Percentiles rank a stretch among this genome's conserved stretches.
Evolutionary conservation across 2,797 vertebrate genomes (phyloP).

Genomic region (Sylvilagus floridanus): DNA sequence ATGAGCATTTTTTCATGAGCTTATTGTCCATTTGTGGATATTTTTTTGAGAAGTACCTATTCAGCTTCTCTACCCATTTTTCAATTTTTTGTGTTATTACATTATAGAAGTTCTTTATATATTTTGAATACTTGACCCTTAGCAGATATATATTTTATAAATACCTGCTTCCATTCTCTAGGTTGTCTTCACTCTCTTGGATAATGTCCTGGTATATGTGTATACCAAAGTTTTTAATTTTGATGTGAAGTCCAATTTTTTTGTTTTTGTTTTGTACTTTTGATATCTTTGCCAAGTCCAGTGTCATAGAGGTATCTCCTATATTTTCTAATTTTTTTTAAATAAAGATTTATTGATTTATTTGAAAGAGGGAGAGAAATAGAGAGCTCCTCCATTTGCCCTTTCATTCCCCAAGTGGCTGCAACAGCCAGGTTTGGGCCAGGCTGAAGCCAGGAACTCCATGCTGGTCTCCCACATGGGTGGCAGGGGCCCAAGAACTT

Average conservation of each 20-base stretch:
- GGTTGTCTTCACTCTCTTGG: neutral
- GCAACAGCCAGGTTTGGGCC: no score
- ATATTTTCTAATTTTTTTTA: neutral
- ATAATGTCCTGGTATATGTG: neutral
- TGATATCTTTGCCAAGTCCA: conserved; percentile 15
- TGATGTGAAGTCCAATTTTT: neutral
- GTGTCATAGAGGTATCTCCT: neutral
- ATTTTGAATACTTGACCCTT: neutral
- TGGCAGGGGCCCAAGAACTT: no score
- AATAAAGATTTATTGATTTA: no score
- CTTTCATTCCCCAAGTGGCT: no score
- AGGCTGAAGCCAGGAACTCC: no score
- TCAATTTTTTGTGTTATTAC: neutral
- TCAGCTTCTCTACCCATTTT: neutral
- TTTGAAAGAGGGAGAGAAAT: no score
- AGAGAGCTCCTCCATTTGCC: no score
- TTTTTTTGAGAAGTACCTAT: neutral
- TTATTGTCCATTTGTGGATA: neutral
- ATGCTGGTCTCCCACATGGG: no score
- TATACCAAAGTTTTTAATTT: conserved; percentile 37
- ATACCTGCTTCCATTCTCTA: neutral
- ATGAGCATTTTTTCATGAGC: neutral
- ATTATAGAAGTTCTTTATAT: neutral
- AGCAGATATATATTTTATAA: neutral
- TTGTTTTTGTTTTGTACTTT: conserved; percentile 48